phyloP scores from a whole-genome alignment of 2,888 invertebrate species.

The Baccha elongata region DNA sequence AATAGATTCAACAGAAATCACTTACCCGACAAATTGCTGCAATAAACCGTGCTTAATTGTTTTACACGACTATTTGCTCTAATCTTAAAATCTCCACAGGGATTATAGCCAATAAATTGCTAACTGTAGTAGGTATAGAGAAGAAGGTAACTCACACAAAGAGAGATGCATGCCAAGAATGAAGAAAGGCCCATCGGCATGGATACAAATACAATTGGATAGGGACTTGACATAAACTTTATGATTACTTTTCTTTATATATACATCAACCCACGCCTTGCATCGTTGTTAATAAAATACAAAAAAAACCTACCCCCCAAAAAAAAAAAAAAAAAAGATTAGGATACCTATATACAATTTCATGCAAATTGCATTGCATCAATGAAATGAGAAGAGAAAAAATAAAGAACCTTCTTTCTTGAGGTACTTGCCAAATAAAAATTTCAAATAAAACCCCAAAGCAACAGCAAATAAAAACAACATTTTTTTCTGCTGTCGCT shows the following conservation, averaged over 20 bases:
- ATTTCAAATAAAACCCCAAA: slow-evolving; percentile 25
- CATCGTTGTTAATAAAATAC: slow-evolving; percentile 7
- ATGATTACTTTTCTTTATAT: neutral
- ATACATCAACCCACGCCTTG: neutral
- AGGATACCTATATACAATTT: slow-evolving; percentile 12
- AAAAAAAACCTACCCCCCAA: neutral
- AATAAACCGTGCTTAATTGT: slow-evolving; percentile 65
- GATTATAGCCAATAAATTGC: slow-evolving; percentile 57
- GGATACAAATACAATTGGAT: neutral
- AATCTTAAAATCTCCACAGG: slow-evolving; percentile 52
- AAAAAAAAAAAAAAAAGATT: neutral
- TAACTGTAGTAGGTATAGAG: neutral
- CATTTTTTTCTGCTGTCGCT: slow-evolving; percentile 7
- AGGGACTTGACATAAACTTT: neutral
- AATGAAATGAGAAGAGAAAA: slow-evolving; percentile 38
- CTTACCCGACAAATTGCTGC: slow-evolving; percentile 59
- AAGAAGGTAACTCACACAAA: neutral
- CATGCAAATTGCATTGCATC: slow-evolving; percentile 40
- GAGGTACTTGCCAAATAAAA: slow-evolving; percentile 49
- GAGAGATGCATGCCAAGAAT: slow-evolving; percentile 22
- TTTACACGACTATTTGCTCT: slow-evolving; percentile 56
- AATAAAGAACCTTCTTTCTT: slow-evolving; percentile 8
- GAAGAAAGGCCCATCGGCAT: slow-evolving; percentile 1
- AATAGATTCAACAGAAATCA: slow-evolving; percentile 54
- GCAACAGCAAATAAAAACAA: slow-evolving; percentile 19